A percentile compares a stretch with the other conserved stretches of the same genome.
These are phyloP conservation scores for Neolamprologus caudopunctatus DNA, from an alignment of 2,113 vertebrate genomes.

Conservation along the genomic window DNA sequence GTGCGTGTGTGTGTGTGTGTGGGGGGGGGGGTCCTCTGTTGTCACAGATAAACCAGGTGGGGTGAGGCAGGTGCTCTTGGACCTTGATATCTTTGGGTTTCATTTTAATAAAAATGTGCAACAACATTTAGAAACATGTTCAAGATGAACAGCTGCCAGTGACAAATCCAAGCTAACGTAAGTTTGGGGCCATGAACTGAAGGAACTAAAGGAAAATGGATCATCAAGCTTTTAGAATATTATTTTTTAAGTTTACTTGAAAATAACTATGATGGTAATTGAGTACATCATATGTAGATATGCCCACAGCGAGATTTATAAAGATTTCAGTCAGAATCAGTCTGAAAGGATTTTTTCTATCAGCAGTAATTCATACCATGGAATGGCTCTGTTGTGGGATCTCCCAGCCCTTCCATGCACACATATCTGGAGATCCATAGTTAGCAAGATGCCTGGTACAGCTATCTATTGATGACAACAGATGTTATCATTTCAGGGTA, in stretches of 20 bases:
- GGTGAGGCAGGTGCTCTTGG: background rate
- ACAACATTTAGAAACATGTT: background rate
- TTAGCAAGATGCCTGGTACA: background rate
- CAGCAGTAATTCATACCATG: background rate
- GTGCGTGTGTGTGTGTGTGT: accelerated
- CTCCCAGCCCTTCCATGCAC: background rate
- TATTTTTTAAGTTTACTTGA: background rate
- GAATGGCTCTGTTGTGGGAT: background rate
- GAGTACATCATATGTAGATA: background rate
- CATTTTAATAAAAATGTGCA: background rate
- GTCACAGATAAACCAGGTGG: background rate
- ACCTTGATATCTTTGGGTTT: background rate
- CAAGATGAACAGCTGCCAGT: background rate
- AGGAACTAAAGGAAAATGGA: background rate
- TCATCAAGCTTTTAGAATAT: background rate
- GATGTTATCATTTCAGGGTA: background rate
- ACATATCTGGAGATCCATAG: background rate
- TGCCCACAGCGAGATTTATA: background rate
- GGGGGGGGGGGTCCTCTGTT: background rate
- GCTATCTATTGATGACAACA: background rate
- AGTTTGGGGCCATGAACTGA: background rate
- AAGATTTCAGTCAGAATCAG: background rate
- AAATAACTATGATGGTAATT: background rate
- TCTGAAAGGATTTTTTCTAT: background rate
- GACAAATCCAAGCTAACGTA: background rate